Conservation (phyloP, 1,140 invertebrate species). For the Drosophila chauvacae region DNA sequence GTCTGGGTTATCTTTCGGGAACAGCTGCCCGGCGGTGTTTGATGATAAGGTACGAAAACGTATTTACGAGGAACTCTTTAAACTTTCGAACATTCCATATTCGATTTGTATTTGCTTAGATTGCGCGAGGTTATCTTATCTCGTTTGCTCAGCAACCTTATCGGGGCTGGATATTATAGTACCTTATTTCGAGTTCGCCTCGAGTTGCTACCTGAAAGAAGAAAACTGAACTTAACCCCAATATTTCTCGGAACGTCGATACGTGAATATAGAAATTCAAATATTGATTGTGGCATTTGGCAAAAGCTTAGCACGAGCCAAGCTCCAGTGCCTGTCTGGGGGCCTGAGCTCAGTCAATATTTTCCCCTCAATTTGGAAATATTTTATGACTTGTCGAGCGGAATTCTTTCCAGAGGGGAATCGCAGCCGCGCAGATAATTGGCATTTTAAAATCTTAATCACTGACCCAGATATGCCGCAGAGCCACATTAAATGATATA, state of each 20-base stretch:
- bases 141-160: conserved; percentile 34
- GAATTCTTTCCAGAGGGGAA: conserved; percentile 14
- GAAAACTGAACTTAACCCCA: conserved; percentile 75
- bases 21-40: conserved; percentile 52
- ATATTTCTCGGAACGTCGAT: conserved; percentile 64
- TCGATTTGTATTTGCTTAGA: conserved; percentile 66
- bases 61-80: conserved; percentile 39
- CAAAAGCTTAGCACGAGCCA: conserved; percentile 77
- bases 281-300: conserved; percentile 58
- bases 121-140: conserved; percentile 60
- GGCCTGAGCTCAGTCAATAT: conserved; percentile 54
- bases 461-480: conserved; percentile 48
- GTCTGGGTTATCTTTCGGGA: conserved; percentile 48
- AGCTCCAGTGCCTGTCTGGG: conserved; percentile 29
- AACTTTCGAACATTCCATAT: conserved; percentile 52
- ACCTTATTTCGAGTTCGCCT: conserved; percentile 7
- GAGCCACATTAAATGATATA: conserved; percentile 42
- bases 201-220: conserved; percentile 58
- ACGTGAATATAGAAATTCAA: conserved; percentile 31
- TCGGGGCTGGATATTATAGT: conserved; percentile 8
- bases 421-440: conserved; percentile 28
- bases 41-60: conserved; percentile 42
- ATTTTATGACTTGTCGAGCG: conserved; percentile 37
- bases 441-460: conserved; percentile 48
- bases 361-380: conserved; percentile 15